These are phyloP conservation scores for Ornithoptera alexandrae DNA, from an alignment of 2,888 invertebrate genomes.

Conservation along the genomic window DNA sequence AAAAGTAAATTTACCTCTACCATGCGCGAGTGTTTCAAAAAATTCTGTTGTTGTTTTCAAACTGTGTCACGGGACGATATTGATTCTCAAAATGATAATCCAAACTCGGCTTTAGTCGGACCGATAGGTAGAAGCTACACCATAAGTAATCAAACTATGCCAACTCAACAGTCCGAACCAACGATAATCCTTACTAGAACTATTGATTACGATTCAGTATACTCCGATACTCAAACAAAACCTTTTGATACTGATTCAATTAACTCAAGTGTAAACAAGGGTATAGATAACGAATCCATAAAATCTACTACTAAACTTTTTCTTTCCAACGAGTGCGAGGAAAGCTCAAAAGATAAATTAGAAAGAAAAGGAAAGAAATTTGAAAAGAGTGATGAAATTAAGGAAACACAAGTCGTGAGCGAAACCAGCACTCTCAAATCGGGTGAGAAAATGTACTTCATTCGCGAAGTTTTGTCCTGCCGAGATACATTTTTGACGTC, in stretches of 20 bases:
- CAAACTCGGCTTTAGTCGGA: slow-evolving; percentile 55
- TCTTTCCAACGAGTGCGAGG: slow-evolving; percentile 52
- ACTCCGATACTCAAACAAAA: slow-evolving; percentile 22
- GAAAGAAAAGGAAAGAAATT: slow-evolving; percentile 35
- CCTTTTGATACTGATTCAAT: slow-evolving; percentile 13
- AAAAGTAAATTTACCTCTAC: slow-evolving; percentile 42
- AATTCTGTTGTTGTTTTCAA: slow-evolving; percentile 55
- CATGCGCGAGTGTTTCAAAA: slow-evolving; percentile 46
- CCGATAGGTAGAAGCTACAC: slow-evolving; percentile 59
- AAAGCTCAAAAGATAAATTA: slow-evolving; percentile 44
- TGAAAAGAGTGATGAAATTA: slow-evolving; percentile 30
- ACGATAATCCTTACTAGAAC: slow-evolving; percentile 41
- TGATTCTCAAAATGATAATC: slow-evolving; percentile 49
- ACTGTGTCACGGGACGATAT: slow-evolving; percentile 39
- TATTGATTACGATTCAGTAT: slow-evolving; percentile 47
- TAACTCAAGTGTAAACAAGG: slow-evolving; percentile 37
- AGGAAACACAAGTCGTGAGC: slow-evolving; percentile 45
- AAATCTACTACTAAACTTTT: slow-evolving; percentile 59
- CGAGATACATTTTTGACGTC: slow-evolving; percentile 71
- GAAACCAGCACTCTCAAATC: slow-evolving; percentile 56
- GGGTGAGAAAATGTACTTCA: slow-evolving; percentile 74
- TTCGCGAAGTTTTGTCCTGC: slow-evolving; percentile 68
- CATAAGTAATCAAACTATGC: slow-evolving; percentile 44
- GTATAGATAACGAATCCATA: slow-evolving; percentile 47
- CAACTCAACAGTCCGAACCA: slow-evolving; percentile 35